Evolutionary conservation across 1,140 invertebrate genomes (phyloP).

Genomic region (Adelges cooleyi): DNA sequence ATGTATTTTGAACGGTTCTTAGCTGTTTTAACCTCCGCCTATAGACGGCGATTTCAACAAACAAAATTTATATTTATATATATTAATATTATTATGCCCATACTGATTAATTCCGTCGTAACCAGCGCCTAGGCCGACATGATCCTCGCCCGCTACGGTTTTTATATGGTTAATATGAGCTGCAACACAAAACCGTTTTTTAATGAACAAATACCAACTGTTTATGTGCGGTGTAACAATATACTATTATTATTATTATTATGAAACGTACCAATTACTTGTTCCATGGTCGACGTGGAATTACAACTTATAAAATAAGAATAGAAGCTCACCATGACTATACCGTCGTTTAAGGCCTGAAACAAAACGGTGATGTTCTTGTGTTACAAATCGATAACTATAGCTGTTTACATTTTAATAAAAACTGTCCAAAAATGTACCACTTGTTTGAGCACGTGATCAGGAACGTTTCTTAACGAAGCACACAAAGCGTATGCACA

Average conservation of each 20-base stretch:
- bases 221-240: no score
- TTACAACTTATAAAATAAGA: constrained; percentile 70
- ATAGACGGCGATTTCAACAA: no score
- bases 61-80: no score
- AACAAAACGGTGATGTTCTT: constrained; percentile 29
- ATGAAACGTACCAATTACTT: constrained; percentile 55
- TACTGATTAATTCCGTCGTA: constrained; percentile 80
- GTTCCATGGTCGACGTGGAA: constrained; percentile 54
- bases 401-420: no score
- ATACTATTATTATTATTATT: neutral
- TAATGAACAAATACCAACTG: no score
- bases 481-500: constrained; percentile 73
- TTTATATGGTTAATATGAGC: constrained; percentile 81
- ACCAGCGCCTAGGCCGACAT: constrained; percentile 76
- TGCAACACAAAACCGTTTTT: constrained; percentile 39
- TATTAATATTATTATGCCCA: no score
- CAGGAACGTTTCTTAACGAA: constrained; percentile 73
- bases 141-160: constrained; percentile 68
- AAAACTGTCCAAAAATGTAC: constrained; percentile 43
- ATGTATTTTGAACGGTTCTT: no score
- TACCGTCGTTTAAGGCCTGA: constrained; percentile 66
- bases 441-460: constrained; percentile 62
- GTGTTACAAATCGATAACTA: neutral
- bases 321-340: constrained; percentile 86
- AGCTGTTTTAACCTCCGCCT: no score